These are phyloP conservation scores for Bilobella aurantiaca DNA, from an alignment of 1,140 invertebrate species.

Conservation along the genomic window DNA sequence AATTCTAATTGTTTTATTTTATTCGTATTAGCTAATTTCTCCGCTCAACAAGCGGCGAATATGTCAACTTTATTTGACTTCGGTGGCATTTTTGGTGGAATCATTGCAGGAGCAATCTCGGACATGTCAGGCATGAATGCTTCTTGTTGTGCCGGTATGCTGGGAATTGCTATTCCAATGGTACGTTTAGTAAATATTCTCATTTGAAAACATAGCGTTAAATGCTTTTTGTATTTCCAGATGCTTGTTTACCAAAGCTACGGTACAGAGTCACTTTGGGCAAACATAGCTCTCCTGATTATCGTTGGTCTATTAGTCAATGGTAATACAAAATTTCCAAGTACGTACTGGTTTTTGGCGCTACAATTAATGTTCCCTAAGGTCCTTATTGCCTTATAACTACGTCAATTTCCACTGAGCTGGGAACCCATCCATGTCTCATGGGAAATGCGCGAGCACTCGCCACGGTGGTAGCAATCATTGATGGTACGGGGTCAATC, in stretches of 20 bases:
- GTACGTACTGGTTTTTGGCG: not conserved
- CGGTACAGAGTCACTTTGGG: conserved; percentile 49
- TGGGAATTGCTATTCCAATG: conserved; percentile 67
- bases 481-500: conserved; percentile 89
- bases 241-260: conserved; percentile 65
- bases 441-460: conserved; percentile 76
- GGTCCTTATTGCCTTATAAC: conserved; percentile 58
- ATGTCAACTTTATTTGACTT: conserved; percentile 84
- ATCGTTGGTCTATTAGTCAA: conserved; percentile 76
- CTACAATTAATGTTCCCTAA: not conserved
- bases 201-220: not conserved
- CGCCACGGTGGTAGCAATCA: conserved; percentile 91
- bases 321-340: conserved; percentile 50
- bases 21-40: conserved; percentile 52
- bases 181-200: conserved; percentile 44
- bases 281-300: conserved; percentile 62
- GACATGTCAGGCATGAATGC: conserved; percentile 76
- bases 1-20: too few species aligned
- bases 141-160: conserved; percentile 69
- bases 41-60: conserved; percentile 62
- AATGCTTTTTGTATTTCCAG: conserved; percentile 44
- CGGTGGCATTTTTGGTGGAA: conserved; percentile 78
- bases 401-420: conserved; percentile 86
- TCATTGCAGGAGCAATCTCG: conserved; percentile 71
- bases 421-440: conserved; percentile 77